These are phyloP conservation scores for Tiliacea aurago DNA, from an alignment of 2,888 invertebrate genomes.

Conservation along the genomic window DNA sequence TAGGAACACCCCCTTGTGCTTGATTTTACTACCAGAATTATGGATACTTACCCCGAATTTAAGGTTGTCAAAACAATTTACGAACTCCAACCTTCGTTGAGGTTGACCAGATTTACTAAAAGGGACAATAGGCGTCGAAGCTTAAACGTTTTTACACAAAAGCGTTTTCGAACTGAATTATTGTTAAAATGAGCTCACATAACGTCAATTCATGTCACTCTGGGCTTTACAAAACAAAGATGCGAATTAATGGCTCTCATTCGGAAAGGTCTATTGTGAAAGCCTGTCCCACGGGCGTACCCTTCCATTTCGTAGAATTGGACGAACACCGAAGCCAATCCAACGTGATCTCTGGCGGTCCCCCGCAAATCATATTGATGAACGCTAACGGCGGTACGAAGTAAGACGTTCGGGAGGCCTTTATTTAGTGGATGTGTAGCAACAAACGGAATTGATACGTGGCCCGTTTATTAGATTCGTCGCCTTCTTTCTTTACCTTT, in stretches of 20 bases:
- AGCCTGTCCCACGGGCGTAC: slow-evolving; percentile 85
- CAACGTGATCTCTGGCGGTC: slow-evolving; percentile 76
- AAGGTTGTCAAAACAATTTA: slow-evolving; percentile 51
- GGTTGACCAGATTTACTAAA: slow-evolving; percentile 53
- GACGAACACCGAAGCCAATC: slow-evolving; percentile 82
- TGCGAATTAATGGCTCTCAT: slow-evolving; percentile 89
- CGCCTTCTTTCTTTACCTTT: slow-evolving; percentile 88
- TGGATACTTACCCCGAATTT: slow-evolving; percentile 32
- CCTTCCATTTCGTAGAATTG: slow-evolving; percentile 89
- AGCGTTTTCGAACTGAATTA: slow-evolving; percentile 79
- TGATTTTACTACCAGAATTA: slow-evolving; percentile 25
- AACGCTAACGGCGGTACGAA: slow-evolving; percentile 74
- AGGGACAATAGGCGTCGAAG: slow-evolving; percentile 59
- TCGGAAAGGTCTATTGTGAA: slow-evolving; percentile 88
- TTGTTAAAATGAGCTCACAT: slow-evolving; percentile 84
- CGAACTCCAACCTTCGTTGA: slow-evolving; percentile 40
- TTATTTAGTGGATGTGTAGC: slow-evolving; percentile 79
- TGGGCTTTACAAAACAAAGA: slow-evolving; percentile 89
- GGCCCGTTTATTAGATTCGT: slow-evolving; percentile 88
- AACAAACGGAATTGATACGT: slow-evolving; percentile 88
- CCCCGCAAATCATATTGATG: slow-evolving; percentile 77
- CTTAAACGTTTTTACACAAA: slow-evolving; percentile 72
- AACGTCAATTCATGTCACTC: slow-evolving; percentile 87
- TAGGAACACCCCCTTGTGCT: slow-evolving; percentile 19
- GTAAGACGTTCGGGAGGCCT: slow-evolving; percentile 76